Base-by-base conservation (phyloP, 2,888 invertebrate species). In the Lasioglossum zephyrum region DNA sequence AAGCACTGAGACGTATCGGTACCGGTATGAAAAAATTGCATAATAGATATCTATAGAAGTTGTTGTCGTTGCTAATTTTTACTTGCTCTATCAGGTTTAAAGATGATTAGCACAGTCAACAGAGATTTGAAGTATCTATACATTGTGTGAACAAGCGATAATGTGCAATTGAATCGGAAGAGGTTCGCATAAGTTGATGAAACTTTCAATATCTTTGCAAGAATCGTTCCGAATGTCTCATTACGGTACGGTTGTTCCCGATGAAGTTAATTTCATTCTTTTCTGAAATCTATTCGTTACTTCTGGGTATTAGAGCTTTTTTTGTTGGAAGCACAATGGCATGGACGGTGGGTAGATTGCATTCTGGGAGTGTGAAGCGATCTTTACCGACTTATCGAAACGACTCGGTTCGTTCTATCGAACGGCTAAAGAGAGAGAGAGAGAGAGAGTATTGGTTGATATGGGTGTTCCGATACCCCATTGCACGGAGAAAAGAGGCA, bases 371-470 rank as follows among this genome's bases (percentile, higher is more conserved):
- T 69, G 69, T 69, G 41, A 69, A 69, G 39, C 39, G 69, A 69
- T 36, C 69, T 69, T 47, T n/a, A 47, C 47, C 11, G 26, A 73
- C 57, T 81, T 85, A 85, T 82, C 82, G 66, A 66, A 70, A 39
- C 79, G 66, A 72, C 36, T 85, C 41, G 63, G 69, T 81, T 81
- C 39, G 75, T 63, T 41, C 79, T 77, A 80, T 85, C 81, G 75
- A 81, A 77, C 72, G 73, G 57, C 26, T 39, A 53, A 22, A 79
- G 84, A 85, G 84, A 79, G 84, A 85, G 84, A 79, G 84, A 85
- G 84, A 79, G 84, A 85, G 84, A 84, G 84, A 76, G 73, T 77
- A 81, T 53, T 74, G 9, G 60, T 31, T 31, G 89, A 91, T 89
- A 91, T 82, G 82, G 75, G 22, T 60, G 16, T 77, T 63, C 73